phyloP scores from a whole-genome alignment of 2,797 vertebrate genomes.

The Parauchenoglanis ngamensis region DNA sequence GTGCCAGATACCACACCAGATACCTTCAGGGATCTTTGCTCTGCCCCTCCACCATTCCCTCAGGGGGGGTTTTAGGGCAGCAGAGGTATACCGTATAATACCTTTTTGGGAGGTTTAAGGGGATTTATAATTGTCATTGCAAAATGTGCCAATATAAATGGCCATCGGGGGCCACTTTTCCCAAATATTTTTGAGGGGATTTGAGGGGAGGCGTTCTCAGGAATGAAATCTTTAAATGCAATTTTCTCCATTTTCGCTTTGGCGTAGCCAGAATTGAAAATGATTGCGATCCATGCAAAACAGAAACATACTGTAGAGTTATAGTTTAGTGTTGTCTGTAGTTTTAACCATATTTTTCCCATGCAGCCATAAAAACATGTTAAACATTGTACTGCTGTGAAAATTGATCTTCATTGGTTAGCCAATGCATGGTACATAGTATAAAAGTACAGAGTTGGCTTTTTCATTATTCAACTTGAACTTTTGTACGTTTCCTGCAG shows the following conservation, averaged over 20 bases:
- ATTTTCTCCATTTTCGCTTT: not conserved
- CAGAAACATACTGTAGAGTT: not conserved
- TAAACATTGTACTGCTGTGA: not conserved
- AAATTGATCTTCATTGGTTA: not conserved
- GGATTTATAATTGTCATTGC: too few relatives aligned
- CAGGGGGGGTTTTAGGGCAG: too few relatives aligned
- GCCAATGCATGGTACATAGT: not conserved
- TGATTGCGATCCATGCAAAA: not conserved
- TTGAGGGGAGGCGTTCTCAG: not conserved
- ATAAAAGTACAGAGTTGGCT: not conserved
- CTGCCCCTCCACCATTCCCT: too few relatives aligned
- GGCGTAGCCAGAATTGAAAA: not conserved
- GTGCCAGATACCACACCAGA: too few relatives aligned
- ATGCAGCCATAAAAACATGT: not conserved
- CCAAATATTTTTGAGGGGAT: too few relatives aligned
- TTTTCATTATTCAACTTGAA: constrained; percentile 26
- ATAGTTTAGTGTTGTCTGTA: not conserved
- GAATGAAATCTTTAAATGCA: not conserved
- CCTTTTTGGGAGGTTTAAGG: too few relatives aligned
- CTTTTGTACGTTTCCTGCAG: constrained; percentile 6
- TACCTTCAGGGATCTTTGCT: too few relatives aligned
- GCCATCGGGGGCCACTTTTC: too few relatives aligned
- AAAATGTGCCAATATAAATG: too few relatives aligned
- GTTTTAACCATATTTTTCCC: not conserved
- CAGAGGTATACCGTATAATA: too few relatives aligned